phyloP scores from a whole-genome alignment of 2,113 vertebrate genomes.

The Castor canadensis region DNA sequence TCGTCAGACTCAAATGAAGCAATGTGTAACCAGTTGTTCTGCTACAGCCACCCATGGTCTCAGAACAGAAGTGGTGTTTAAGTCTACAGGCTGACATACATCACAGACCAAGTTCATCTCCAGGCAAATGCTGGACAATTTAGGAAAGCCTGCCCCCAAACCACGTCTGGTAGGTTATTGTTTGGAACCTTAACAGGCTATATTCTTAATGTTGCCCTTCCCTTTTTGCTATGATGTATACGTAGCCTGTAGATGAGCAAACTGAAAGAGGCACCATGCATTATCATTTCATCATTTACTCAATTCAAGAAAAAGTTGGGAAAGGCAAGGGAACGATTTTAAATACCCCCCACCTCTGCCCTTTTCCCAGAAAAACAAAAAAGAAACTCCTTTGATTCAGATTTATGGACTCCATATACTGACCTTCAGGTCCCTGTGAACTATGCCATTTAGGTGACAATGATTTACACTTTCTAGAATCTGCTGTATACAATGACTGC shows the following conservation, averaged over 20 bases:
- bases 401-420: constrained; percentile 88
- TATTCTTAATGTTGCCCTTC: not conserved
- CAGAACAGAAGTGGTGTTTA: constrained; percentile 88
- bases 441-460: constrained; percentile 97
- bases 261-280: constrained; percentile 90
- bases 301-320: constrained; percentile 58
- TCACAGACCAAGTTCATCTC: constrained; percentile 74
- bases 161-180: not conserved
- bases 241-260: constrained; percentile 85
- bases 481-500: constrained; percentile 99
- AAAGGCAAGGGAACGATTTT: constrained; percentile 73
- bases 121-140: constrained; percentile 22
- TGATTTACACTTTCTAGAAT: constrained; percentile 99
- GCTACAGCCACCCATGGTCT: constrained; percentile 82
- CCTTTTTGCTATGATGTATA: constrained; percentile 82
- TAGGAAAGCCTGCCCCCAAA: not conserved
- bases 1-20: constrained; percentile 71
- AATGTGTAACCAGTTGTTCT: constrained; percentile 67
- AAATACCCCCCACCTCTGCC: constrained; percentile 80
- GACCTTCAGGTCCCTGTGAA: constrained; percentile 99
- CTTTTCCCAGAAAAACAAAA: constrained; percentile 72
- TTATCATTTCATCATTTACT: constrained; percentile 41
- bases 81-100: constrained; percentile 84
- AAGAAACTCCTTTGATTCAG: constrained; percentile 73
- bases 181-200: constrained; percentile 11